Evolutionary conservation across 1,140 invertebrate genomes (phyloP).

Genomic region (Ruditapes philippinarum): DNA sequence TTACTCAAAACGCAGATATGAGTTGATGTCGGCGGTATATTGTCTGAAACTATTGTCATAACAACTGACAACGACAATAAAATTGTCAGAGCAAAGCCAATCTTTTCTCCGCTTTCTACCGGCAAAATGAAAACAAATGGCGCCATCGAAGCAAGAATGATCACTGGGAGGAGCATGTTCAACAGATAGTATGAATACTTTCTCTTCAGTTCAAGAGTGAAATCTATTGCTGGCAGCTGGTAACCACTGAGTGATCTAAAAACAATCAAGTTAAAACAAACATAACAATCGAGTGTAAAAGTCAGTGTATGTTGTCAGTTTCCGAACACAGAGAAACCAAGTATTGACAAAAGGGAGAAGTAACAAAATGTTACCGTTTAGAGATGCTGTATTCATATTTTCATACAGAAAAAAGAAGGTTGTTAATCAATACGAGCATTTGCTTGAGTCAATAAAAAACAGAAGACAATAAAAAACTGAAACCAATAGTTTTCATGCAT

Average conservation of each 20-base stretch:
- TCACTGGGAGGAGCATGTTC: constrained; percentile 55
- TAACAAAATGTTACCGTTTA: too few relatives aligned
- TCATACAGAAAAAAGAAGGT: too few relatives aligned
- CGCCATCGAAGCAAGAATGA: constrained; percentile 40
- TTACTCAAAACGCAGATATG: constrained; percentile 39
- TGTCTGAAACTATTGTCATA: constrained; percentile 41
- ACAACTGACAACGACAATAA: constrained; percentile 53
- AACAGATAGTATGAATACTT: constrained; percentile 37
- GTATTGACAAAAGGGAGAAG: too few relatives aligned
- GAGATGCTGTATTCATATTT: too few relatives aligned
- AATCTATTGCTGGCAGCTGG: constrained; percentile 16
- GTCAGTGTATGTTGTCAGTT: too few relatives aligned
- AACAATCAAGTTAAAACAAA: too few relatives aligned
- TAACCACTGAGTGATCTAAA: constrained; percentile 15
- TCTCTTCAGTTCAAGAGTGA: neutral
- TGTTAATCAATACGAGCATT: too few relatives aligned
- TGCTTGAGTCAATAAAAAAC: too few relatives aligned
- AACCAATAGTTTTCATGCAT: too few relatives aligned
- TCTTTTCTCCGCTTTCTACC: constrained; percentile 56
- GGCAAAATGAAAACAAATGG: constrained; percentile 60
- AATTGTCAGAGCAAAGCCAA: constrained; percentile 56
- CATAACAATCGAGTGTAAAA: too few relatives aligned
- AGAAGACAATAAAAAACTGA: too few relatives aligned
- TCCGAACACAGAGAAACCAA: too few relatives aligned
- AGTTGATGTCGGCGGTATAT: constrained; percentile 41